These are phyloP conservation scores for Phengaris alcon DNA, from an alignment of 2,888 invertebrate genomes.

Conservation along the genomic window DNA sequence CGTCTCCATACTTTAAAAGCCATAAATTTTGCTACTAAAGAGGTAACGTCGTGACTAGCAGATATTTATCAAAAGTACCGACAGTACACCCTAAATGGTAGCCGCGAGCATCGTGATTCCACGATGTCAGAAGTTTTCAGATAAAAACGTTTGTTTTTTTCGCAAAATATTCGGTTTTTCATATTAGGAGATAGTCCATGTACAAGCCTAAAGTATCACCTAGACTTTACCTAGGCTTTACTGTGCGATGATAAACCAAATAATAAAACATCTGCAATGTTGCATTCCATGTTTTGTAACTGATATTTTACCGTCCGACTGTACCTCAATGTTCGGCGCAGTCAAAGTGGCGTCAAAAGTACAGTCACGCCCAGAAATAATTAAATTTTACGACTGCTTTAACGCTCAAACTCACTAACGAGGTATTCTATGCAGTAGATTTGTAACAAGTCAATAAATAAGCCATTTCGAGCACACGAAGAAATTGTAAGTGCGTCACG, in stretches of 20 bases:
- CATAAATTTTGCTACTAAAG: slow-evolving; percentile 45
- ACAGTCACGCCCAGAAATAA: slow-evolving; percentile 50
- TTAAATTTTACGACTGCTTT: slow-evolving; percentile 58
- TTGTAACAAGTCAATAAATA: slow-evolving; percentile 23
- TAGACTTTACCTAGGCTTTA: neutral
- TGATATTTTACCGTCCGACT: slow-evolving; percentile 1
- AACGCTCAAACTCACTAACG: slow-evolving; percentile 37
- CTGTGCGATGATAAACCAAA: neutral
- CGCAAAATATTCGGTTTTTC: neutral
- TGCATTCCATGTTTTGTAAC: slow-evolving; percentile 11
- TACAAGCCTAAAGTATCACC: neutral
- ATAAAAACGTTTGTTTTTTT: slow-evolving; percentile 1
- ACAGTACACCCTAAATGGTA: slow-evolving; percentile 45
- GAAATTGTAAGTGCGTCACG: neutral
- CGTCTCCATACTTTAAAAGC: slow-evolving; percentile 44
- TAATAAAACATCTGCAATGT: slow-evolving; percentile 7
- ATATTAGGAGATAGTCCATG: no score
- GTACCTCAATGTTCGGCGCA: slow-evolving; percentile 8
- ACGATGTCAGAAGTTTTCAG: slow-evolving; percentile 32
- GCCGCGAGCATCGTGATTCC: slow-evolving; percentile 40
- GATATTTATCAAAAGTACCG: slow-evolving; percentile 44
- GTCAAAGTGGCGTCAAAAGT: slow-evolving; percentile 32
- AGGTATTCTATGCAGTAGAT: slow-evolving; percentile 24
- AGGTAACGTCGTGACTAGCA: slow-evolving; percentile 43
- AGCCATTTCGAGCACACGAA: neutral